These are phyloP conservation scores for Halichondria panicea DNA, from an alignment of 37 sponge, comb jelly and placozoan genomes.

Conservation along the genomic window DNA sequence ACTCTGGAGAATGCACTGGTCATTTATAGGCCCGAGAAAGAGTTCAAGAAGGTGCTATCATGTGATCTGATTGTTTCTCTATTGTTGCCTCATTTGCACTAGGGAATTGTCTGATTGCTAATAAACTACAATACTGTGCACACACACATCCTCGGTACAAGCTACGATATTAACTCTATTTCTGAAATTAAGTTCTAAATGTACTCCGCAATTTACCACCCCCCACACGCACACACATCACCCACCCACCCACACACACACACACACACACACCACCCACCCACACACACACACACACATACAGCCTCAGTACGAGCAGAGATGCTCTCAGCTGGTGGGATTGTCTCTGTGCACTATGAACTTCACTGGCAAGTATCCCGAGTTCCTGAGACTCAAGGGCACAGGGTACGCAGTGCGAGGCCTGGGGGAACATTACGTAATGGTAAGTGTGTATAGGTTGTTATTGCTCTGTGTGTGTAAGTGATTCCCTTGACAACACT, in stretches of 20 bases:
- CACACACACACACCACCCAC: neutral
- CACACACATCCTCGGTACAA: too few relatives aligned
- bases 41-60: slow-evolving; percentile 37
- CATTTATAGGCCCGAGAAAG: slow-evolving; percentile 52
- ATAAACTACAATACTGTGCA: too few relatives aligned
- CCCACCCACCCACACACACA: too few relatives aligned
- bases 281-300: neutral
- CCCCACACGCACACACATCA: too few relatives aligned
- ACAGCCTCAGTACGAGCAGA: slow-evolving; percentile 42
- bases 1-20: slow-evolving; percentile 56
- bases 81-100: too few relatives aligned
- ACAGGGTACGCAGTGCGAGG: slow-evolving; percentile 32
- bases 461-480: slow-evolving; percentile 21
- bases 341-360: slow-evolving; percentile 24
- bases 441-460: slow-evolving; percentile 34
- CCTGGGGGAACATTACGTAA: slow-evolving; percentile 43
- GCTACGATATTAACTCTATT: too few relatives aligned
- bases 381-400: slow-evolving; percentile 27
- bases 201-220: neutral
- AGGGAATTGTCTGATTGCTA: too few relatives aligned
- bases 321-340: slow-evolving; percentile 58
- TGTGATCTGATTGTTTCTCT: neutral
- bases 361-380: slow-evolving; percentile 39
- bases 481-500: neutral
- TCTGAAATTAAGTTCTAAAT: neutral